Base-by-base conservation (phyloP, 1,140 invertebrate genomes). In the Saccostrea echinata region DNA sequence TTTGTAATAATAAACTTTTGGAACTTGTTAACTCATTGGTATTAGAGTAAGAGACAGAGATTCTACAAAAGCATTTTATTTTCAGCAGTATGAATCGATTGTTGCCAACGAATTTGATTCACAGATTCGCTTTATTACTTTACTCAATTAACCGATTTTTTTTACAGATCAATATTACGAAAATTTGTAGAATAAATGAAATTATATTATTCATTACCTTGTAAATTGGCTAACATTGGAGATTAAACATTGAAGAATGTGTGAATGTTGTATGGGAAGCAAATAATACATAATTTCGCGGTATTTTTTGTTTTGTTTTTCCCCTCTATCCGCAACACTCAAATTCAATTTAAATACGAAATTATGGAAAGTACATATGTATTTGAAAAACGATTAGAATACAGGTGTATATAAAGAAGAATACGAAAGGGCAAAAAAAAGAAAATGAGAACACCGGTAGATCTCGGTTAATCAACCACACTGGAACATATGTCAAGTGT, bases 91-190 rank as follows among this genome's bases (percentile, higher is more conserved):
- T 76, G 13, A 76, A 76, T 76, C 68, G 68, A 76, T 76, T 76
- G 68, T 16, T 76, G 68, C 27, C 68, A 27, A 76, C 30, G 68
- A 33, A 30, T 76, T 76, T 27, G 18, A 61, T 21, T 61, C 55
- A n/a, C 55, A 61, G 21, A 61, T 61, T 61, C 18, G 55, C 55
- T 61, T 76, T 76, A 61, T 76, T 76, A 33, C 68, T 30, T 76
- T 27, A 33, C 30, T 33, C 68, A 76, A 76, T 76, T 33, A 76
- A 30, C 30, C 30, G 24, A 76, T 76, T 76, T 76, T 76, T 71
- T 76, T 76, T 3, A 30, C 3, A 30, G 30, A 16, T 33, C 68
- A 76, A 76, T 76, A 33, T 76, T 27, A 76, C 68, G 68, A 30
- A 11, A 33, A 27, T 30, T 76, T 76, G 30, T 33, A 61, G 27